Evolutionary conservation across 2,113 vertebrate genomes (phyloP), one percentile per base, ranked within the genome.

Genomic region (Hepsetus odoe): DNA sequence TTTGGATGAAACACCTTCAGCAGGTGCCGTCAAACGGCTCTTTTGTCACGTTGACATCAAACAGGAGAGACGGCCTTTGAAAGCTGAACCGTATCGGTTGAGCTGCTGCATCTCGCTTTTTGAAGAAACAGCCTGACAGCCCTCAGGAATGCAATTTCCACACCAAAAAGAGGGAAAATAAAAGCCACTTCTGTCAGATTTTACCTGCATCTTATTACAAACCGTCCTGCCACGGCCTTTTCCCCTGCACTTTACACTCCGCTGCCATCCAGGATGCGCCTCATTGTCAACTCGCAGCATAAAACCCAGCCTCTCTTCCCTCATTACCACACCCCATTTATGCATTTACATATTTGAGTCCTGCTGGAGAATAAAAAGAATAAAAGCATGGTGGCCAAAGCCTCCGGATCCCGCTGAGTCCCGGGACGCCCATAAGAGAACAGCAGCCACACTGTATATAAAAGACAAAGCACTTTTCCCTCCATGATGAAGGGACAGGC

Each of bases 11-110:
- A 65, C 10, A 12, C 11, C 3, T 42, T 24, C 20, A 6, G 64
- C 51, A 58, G 74, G 74, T 77, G 49, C 35, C 65, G 55, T 32
- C 46, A 67, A 28, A 53, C 18, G 0, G 33, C 40, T 40, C 61
- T 64, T 68, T 70, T 14, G 30, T 69, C 16, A 24, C 11, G 38
- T 46, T 55, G 16, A 77, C 69, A 72, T 66, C 55, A 76, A 76
- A 81, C 72, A 10, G 53, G 1, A 11, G 0, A 49, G 10, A 9
- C 16, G 68, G 76, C 24, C 80, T 90, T 87, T 86, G 82, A 89
- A 85, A 76, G 80, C 61, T 12, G 46, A 49, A 20, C 46, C 16
- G 16, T 49, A 49, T 20, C 46, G 6, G 46, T 20, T 51, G 1
- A 59, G 22, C 33, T 26, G 22, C 64, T 13, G 74, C 77, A 82